Evolutionary conservation across 1,140 invertebrate species (phyloP).

Genomic region (Calephelis nemesis): DNA sequence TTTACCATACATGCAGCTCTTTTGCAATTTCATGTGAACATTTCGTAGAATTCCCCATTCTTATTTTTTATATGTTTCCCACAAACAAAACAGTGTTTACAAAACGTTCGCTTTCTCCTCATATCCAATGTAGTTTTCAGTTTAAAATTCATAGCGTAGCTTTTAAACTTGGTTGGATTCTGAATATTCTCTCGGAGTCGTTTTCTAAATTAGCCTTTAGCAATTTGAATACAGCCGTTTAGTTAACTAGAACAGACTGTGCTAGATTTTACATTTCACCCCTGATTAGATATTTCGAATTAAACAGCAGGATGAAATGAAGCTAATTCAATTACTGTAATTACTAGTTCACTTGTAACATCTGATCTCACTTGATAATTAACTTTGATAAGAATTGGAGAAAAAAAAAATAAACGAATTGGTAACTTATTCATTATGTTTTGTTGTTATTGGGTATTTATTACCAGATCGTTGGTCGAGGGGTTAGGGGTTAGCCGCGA

Average conservation of each 20-base stretch:
- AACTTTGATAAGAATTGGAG: too few relatives aligned
- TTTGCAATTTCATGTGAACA: too few relatives aligned
- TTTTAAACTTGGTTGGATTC: slow-evolving; percentile 60
- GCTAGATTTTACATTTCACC: slow-evolving; percentile 18
- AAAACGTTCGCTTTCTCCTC: slow-evolving; percentile 46
- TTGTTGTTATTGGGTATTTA: too few relatives aligned
- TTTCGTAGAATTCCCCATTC: too few relatives aligned
- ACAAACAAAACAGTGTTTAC: slow-evolving; percentile 40
- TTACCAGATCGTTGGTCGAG: too few relatives aligned
- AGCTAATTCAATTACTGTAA: neutral
- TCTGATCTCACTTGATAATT: too few relatives aligned
- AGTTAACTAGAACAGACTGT: slow-evolving; percentile 23
- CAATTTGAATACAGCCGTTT: slow-evolving; percentile 41
- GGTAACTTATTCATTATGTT: too few relatives aligned
- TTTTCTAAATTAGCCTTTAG: slow-evolving; percentile 54
- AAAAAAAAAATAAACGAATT: too few relatives aligned
- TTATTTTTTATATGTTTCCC: slow-evolving; percentile 24
- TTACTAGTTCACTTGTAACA: neutral
- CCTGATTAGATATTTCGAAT: slow-evolving; percentile 20
- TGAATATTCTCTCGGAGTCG: slow-evolving; percentile 45
- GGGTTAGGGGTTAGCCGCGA: too few relatives aligned
- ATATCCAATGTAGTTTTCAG: slow-evolving; percentile 49
- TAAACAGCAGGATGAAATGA: neutral
- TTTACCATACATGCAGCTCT: too few relatives aligned
- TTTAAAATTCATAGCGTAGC: slow-evolving; percentile 64